These are phyloP conservation scores for Caenorhabditis plicata DNA, from an alignment of 2,888 invertebrate species.

Conservation along the genomic window DNA sequence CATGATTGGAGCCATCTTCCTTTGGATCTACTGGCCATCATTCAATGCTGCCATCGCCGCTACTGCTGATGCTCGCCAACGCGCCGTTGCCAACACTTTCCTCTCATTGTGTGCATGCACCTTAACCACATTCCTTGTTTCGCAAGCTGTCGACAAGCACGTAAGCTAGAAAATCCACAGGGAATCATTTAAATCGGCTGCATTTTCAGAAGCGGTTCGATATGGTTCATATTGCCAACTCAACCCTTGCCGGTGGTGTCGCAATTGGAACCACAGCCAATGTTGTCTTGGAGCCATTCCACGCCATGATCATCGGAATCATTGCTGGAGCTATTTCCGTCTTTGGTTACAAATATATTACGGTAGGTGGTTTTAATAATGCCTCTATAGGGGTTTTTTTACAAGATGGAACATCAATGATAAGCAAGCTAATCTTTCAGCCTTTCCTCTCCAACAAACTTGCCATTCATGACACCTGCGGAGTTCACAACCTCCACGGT, in stretches of 20 bases:
- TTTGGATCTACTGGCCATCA: slow-evolving; percentile 96
- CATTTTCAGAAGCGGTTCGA: slow-evolving; percentile 52
- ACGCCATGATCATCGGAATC: slow-evolving; percentile 63
- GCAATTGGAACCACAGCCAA: slow-evolving; percentile 66
- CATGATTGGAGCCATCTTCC: slow-evolving; percentile 89
- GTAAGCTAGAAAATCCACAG: slow-evolving; percentile 16
- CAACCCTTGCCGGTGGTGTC: slow-evolving; percentile 67
- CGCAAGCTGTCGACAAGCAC: slow-evolving; percentile 74
- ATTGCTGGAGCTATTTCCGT: slow-evolving; percentile 63
- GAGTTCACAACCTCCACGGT: slow-evolving; percentile 58
- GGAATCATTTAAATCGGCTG: too few species aligned
- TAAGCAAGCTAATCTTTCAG: slow-evolving; percentile 67
- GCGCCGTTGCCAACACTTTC: slow-evolving; percentile 88
- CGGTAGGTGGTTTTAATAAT: slow-evolving; percentile 24
- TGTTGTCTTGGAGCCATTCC: slow-evolving; percentile 66
- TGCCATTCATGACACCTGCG: slow-evolving; percentile 69
- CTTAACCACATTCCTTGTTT: slow-evolving; percentile 82
- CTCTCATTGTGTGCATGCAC: slow-evolving; percentile 78
- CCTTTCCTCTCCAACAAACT: slow-evolving; percentile 77
- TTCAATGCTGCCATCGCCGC: slow-evolving; percentile 78
- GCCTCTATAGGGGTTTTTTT: slow-evolving; percentile 2
- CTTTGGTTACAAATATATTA: slow-evolving; percentile 53
- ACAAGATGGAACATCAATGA: slow-evolving; percentile 69
- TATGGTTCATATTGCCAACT: slow-evolving; percentile 69
- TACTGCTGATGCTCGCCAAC: slow-evolving; percentile 62